These are phyloP conservation scores for Beroe forskalii DNA, from an alignment of 37 sponge, comb jelly and placozoan genomes.

Conservation along the genomic window DNA sequence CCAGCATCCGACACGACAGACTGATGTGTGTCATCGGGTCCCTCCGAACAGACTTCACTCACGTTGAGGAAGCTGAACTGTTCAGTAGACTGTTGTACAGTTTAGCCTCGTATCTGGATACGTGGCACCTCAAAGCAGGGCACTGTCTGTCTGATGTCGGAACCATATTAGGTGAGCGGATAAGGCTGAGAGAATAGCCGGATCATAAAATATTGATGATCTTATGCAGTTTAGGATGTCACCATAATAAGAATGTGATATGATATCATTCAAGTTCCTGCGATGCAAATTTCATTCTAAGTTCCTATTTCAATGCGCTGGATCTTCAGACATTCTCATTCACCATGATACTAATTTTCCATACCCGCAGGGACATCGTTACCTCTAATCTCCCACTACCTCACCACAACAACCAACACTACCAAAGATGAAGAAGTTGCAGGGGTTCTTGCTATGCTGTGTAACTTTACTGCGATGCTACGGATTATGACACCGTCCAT, in stretches of 20 bases:
- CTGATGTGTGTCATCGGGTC: slow-evolving; percentile 52
- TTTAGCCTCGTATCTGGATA: slow-evolving; percentile 32
- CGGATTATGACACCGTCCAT: slow-evolving; percentile 51
- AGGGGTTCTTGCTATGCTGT: slow-evolving; percentile 25
- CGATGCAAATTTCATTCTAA: no score
- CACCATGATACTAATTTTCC: no score
- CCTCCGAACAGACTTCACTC: slow-evolving; percentile 25
- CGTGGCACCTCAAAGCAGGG: slow-evolving; percentile 41
- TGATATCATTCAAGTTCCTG: no score
- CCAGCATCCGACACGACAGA: slow-evolving; percentile 64
- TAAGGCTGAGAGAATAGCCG: no score
- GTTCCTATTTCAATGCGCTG: no score
- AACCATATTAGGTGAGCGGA: slow-evolving; percentile 23
- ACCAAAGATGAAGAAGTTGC: slow-evolving; percentile 10
- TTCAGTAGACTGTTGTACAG: slow-evolving; percentile 35
- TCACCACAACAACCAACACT: not conserved
- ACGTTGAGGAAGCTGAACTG: slow-evolving; percentile 39
- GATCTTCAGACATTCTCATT: no score
- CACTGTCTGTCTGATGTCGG: slow-evolving; percentile 59
- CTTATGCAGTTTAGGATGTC: no score
- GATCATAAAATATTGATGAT: no score
- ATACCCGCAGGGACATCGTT: slow-evolving; percentile 29
- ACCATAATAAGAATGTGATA: no score
- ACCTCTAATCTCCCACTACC: slow-evolving; percentile 34
- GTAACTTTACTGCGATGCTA: slow-evolving; percentile 38